Conservation (phyloP, 2,113 vertebrate species). For the Urocitellus parryii region DNA sequence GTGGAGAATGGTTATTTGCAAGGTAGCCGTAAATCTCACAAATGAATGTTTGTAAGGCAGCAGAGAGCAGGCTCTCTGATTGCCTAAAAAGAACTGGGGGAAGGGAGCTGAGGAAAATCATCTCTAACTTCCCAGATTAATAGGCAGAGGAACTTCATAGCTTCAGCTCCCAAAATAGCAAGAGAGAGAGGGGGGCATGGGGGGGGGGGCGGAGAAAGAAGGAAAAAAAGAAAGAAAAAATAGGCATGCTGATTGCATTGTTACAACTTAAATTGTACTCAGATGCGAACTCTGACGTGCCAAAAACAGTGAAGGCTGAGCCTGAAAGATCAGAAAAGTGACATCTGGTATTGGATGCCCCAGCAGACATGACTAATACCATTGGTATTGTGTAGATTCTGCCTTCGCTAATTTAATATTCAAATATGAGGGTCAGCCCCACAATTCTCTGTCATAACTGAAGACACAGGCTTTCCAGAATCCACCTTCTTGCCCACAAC, state of each 20-base stretch:
- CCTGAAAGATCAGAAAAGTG: constrained; percentile 88
- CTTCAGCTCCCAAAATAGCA: constrained; percentile 82
- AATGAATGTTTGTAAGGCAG: constrained; percentile 81
- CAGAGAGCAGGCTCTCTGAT: constrained; percentile 59
- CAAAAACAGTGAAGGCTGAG: constrained; percentile 87
- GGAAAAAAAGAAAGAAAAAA: constrained; percentile 82
- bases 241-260: constrained; percentile 87
- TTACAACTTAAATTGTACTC: constrained; percentile 89
- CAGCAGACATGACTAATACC: constrained; percentile 90
- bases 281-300: constrained; percentile 87
- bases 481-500: constrained; percentile 69
- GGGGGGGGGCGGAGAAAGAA: constrained; percentile 70
- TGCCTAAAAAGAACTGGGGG: constrained; percentile 72
- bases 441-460: constrained; percentile 65
- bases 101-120: constrained; percentile 18
- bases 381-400: constrained; percentile 89
- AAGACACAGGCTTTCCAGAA: constrained; percentile 74
- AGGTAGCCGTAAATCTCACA: constrained; percentile 77
- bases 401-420: constrained; percentile 88
- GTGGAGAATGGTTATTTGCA: constrained; percentile 67
- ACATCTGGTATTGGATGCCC: constrained; percentile 90
- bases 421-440: constrained; percentile 84
- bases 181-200: constrained; percentile 55
- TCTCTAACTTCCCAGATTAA: constrained; percentile 78
- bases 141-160: constrained; percentile 74